These are phyloP conservation scores for Probosciger aterrimus DNA, from an alignment of 2,113 vertebrate genomes.

Conservation along the genomic window DNA sequence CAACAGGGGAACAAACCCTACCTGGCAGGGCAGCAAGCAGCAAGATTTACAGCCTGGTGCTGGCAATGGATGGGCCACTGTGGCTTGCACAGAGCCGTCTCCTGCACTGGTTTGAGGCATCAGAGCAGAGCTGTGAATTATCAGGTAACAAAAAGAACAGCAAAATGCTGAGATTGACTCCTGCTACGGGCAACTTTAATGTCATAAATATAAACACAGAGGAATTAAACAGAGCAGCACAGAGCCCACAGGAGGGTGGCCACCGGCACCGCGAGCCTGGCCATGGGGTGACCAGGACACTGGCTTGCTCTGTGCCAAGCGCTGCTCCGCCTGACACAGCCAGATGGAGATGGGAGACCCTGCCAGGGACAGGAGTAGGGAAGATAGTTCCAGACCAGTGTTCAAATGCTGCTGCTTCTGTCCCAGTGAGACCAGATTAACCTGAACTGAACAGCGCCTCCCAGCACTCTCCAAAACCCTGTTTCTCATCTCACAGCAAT, in stretches of 20 bases:
- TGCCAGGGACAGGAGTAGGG: background rate
- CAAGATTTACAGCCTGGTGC: background rate
- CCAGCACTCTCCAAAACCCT: background rate
- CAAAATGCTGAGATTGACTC: background rate
- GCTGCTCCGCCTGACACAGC: background rate
- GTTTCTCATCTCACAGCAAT: background rate
- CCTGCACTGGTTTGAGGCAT: background rate
- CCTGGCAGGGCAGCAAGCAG: background rate
- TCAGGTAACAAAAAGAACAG: slow-evolving; percentile 2
- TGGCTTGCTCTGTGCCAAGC: background rate
- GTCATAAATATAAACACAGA: background rate
- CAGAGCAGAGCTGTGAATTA: background rate
- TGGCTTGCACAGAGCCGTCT: background rate
- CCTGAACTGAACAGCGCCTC: background rate
- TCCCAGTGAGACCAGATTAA: background rate
- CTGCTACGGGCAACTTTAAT: background rate
- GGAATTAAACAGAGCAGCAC: background rate
- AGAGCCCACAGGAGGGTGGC: background rate
- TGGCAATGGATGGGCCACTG: background rate
- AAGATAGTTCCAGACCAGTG: background rate
- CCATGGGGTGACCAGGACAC: background rate
- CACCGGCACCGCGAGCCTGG: accelerated
- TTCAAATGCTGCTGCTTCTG: background rate
- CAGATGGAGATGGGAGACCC: background rate
- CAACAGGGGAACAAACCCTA: background rate